Evolutionary conservation across 2,797 vertebrate species (phyloP), one percentile per base, ranked within the genome.

Genomic region (Tauraco hartlaubi): DNA sequence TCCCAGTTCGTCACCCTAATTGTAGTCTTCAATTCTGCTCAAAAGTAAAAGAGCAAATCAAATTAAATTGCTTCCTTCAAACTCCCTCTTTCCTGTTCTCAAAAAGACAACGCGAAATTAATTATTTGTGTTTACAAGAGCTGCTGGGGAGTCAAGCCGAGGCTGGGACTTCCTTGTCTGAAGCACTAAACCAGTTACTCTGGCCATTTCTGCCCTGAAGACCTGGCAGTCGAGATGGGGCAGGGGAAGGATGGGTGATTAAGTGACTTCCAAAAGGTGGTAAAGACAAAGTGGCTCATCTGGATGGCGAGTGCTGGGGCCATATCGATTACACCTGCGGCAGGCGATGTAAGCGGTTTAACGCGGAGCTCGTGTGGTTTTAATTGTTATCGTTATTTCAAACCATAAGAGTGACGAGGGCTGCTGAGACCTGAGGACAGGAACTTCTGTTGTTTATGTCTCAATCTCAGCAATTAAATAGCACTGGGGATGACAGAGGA

Each of bases 321-420:
- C 0, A 1, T 6, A 92, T 94, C 15, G 72, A 96, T 95, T 8
- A 43, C 63, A 75, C 80, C 39, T 2, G 62, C 3, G 1, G 92
- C 96, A 86, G 79, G 74, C 61, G 21, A 68, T 1, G 25, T 51
- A 52, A 31, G 66, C 5, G 4, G 19, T 51, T 49, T 15, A 59
- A 88, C 22, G 6, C 1, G 0, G 63, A 52, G 72, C 59, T 66
- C 1, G 37, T 4, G 67, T 49, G 81, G 22, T 10, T 93, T 93
- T 92, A 95, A 95, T 91, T 94, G 94, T 92, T 22, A 4, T 29
- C 83, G 35, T 92, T 56, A 66, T 79, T 86, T 48, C 91, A 67
- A 76, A 59, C 11, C 54, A 20, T 39, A 16, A 35, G 14, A 80
- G 84, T 73, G 92, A 94, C 88, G 87, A 61, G 80, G 33, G 51